Evolutionary conservation across 2,888 invertebrate genomes (phyloP).

Genomic region (Cephus sareptanus): DNA sequence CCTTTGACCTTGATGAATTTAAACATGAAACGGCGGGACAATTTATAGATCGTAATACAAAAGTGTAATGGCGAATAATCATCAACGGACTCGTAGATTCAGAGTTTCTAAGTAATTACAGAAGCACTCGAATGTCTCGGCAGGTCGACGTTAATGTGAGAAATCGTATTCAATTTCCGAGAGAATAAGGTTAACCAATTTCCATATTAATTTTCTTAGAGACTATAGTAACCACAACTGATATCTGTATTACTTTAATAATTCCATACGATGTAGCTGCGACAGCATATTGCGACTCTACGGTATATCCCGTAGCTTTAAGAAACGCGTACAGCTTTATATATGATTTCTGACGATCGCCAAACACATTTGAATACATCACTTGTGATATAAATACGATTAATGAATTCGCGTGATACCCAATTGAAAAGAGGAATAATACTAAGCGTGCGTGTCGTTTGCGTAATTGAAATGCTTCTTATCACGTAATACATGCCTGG

Average conservation of each 20-base stretch:
- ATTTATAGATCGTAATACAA: not conserved
- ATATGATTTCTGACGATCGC: not conserved
- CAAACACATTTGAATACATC: not conserved
- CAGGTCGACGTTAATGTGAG: not conserved
- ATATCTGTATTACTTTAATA: not conserved
- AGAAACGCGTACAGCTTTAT: not conserved
- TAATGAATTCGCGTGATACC: not conserved
- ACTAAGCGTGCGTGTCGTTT: not conserved
- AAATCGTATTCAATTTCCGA: not conserved
- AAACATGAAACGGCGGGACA: not conserved
- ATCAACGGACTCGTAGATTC: not conserved
- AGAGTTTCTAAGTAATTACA: not conserved
- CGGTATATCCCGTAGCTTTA: not conserved
- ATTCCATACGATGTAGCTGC: not conserved
- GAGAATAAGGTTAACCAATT: not conserved
- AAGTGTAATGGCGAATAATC: not conserved
- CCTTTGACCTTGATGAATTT: not conserved
- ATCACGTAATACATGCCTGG: not conserved
- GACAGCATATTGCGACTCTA: not conserved
- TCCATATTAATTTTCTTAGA: not conserved
- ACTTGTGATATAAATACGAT: not conserved
- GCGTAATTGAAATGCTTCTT: not conserved
- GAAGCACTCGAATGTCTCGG: not conserved
- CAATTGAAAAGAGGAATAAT: not conserved
- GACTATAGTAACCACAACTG: not conserved